These are phyloP conservation scores for Spheniscus mendiculus DNA, from an alignment of 2,113 vertebrate species.

Conservation along the genomic window DNA sequence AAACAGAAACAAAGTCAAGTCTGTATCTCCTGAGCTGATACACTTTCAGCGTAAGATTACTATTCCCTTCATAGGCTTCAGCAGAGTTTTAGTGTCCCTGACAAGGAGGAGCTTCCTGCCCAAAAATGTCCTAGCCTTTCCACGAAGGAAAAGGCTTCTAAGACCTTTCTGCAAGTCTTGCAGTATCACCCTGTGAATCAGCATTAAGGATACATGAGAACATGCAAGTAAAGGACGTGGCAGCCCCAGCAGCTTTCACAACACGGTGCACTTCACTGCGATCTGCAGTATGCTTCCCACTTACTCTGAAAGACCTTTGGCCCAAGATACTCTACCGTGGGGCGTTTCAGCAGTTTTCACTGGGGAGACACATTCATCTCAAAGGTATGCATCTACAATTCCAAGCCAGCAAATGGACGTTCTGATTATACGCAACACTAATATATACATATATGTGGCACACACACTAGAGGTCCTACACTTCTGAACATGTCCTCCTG, in stretches of 20 bases:
- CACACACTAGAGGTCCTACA: not conserved
- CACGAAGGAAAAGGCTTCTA: not conserved
- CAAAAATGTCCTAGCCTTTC: not conserved
- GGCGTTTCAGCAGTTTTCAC: accelerated
- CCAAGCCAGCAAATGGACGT: not conserved
- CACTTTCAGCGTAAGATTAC: not conserved
- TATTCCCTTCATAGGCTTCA: not conserved
- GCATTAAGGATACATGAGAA: accelerated
- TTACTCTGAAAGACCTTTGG: accelerated
- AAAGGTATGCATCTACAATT: not conserved
- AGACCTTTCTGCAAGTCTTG: not conserved
- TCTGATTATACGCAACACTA: not conserved
- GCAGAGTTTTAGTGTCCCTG: not conserved
- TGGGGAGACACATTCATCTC: not conserved
- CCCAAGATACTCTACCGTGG: accelerated
- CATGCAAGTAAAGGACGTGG: accelerated
- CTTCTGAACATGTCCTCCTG: accelerated
- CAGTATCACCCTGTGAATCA: not conserved
- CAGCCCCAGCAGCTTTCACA: not conserved
- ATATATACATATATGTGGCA: accelerated
- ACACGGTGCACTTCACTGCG: accelerated
- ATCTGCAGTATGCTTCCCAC: accelerated
- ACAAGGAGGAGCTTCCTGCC: not conserved
- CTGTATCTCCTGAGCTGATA: not conserved
- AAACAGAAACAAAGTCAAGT: not conserved